Base-by-base conservation (phyloP, 23 tunicate species). In the Trididemnum miniatum region DNA sequence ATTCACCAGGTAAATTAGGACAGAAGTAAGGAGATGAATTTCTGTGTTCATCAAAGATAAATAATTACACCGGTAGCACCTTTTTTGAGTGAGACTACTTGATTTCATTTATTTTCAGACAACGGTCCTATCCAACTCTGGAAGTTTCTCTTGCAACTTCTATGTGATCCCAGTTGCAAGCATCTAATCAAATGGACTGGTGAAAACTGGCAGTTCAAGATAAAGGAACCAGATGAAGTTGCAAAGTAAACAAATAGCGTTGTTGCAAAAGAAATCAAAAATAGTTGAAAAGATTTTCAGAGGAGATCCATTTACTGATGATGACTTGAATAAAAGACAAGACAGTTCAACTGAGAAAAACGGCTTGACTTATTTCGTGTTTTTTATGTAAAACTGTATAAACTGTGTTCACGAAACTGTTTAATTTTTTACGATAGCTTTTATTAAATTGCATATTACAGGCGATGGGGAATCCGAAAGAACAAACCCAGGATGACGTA, bases 401-500 rank as follows among this genome's bases (percentile, higher is more conserved):
- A n/a, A n/a, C n/a, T n/a, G n/a, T n/a, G n/a, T n/a, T n/a, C n/a
- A n/a, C n/a, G n/a, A n/a, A n/a, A 12, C 12, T 50, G 18, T 12
- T 50, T 50, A 12, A 12, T 50, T 50, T 32, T 2, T n/a, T 26
- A n/a, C n/a, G n/a, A n/a, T n/a, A n/a, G n/a, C n/a, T n/a, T n/a
- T n/a, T n/a, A n/a, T n/a, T n/a, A n/a, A n/a, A n/a, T n/a, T n/a
- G n/a, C 65, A 1, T 0, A 0, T 75, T 52, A 3, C 50, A 91
- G 97, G 77, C 81, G 89, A 22, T 91, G 97, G 97, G 97, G 97
- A 27, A 59, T 91, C 20, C 80, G 97, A 33, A 91, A 91, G 36
- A 91, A 91, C 74, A 91, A 91, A 59, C 97, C 97, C 52, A 91
- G 86, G 51, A 91, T 91, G 97, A 91, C 97, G 44, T 91, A 91